These are phyloP conservation scores for Fragum whitleyi DNA, from an alignment of 2,888 invertebrate genomes.

Conservation along the genomic window DNA sequence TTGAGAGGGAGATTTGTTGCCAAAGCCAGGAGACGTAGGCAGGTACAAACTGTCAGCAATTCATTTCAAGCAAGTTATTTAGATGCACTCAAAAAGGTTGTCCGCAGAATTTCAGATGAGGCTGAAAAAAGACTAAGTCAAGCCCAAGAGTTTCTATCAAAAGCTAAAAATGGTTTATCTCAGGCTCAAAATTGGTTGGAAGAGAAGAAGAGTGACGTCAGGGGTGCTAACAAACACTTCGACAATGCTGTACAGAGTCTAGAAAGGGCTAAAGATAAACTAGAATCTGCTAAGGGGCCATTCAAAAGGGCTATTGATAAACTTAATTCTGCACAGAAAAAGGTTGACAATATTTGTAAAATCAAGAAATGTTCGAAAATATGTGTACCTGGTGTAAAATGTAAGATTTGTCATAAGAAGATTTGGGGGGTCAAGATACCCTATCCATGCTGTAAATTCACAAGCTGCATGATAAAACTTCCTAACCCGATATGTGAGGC, in stretches of 20 bases:
- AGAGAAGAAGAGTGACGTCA: conserved; percentile 48
- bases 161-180: conserved; percentile 44
- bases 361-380: conserved; percentile 52
- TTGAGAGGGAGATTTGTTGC: conserved; percentile 52
- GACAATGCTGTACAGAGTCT: conserved; percentile 54
- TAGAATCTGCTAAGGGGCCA: conserved; percentile 62
- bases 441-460: conserved; percentile 55
- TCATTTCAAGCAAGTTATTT: conserved; percentile 60
- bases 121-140: conserved; percentile 50
- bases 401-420: conserved; percentile 41
- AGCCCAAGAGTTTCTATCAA: conserved; percentile 44
- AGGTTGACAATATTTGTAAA: conserved; percentile 63
- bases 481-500: conserved; percentile 54
- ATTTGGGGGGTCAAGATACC: conserved; percentile 42
- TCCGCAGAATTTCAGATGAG: conserved; percentile 38
- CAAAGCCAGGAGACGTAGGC: conserved; percentile 35
- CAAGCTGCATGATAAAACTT: conserved; percentile 58
- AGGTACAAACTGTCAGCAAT: conserved; percentile 33
- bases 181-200: conserved; percentile 58
- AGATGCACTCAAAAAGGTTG: conserved; percentile 46
- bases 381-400: conserved; percentile 65
- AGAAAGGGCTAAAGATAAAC: conserved; percentile 44
- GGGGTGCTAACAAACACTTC: conserved; percentile 54
- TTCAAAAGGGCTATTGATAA: conserved; percentile 49
- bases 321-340: conserved; percentile 55